Percentiles rank a stretch among this genome's conserved stretches.
Evolutionary conservation across 2,888 invertebrate genomes (phyloP).

Genomic region (Strigamia maritima): DNA sequence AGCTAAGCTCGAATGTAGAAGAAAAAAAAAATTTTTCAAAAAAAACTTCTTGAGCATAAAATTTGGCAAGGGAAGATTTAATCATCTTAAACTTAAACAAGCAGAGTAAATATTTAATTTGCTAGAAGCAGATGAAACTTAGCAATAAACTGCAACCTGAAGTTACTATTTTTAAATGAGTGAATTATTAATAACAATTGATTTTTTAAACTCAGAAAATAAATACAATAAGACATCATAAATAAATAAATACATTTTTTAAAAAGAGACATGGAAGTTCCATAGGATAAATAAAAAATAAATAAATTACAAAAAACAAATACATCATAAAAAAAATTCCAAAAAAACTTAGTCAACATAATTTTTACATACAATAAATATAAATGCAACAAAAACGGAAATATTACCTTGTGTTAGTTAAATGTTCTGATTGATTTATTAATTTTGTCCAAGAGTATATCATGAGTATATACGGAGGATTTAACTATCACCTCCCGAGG

Average conservation of each 20-base stretch:
- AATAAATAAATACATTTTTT: neutral
- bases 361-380: neutral
- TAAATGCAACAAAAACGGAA: neutral
- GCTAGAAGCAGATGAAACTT: neutral
- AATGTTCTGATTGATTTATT: neutral
- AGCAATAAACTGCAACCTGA: neutral
- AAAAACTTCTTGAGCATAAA: neutral
- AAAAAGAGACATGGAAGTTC: neutral
- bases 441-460: neutral
- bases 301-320: neutral
- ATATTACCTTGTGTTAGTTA: neutral
- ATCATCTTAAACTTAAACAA: neutral
- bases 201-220: neutral
- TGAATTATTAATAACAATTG: constrained; percentile 8
- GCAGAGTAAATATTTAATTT: neutral
- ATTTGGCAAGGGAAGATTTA: neutral
- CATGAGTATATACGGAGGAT: neutral
- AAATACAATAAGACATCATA: neutral
- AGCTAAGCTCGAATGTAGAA: neutral
- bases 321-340: neutral
- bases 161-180: constrained; percentile 8
- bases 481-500: neutral
- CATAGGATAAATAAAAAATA: neutral
- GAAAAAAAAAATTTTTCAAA: neutral
- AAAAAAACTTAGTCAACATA: neutral